Percentiles rank a stretch among this genome's conserved stretches.
Conservation (phyloP, 2,888 invertebrate genomes). For the Argyresthia albistria region DNA sequence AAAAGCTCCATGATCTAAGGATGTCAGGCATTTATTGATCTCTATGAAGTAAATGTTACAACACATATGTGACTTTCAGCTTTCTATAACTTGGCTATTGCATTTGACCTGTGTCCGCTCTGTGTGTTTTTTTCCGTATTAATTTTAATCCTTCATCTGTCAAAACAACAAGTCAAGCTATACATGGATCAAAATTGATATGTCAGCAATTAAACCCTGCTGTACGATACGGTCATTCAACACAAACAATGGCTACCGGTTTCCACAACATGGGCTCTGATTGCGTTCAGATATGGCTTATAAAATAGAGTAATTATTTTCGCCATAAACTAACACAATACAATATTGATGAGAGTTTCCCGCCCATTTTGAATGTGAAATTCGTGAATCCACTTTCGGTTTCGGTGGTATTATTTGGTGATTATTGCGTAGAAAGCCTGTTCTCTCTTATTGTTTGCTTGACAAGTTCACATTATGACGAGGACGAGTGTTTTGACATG, state of each 20-base stretch:
- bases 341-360: too few species aligned
- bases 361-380: background rate
- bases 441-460: slow-evolving; percentile 38
- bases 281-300: background rate
- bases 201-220: slow-evolving; percentile 1
- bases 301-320: background rate
- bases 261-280: background rate
- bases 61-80: too few species aligned
- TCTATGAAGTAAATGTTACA: too few species aligned
- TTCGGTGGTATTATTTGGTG: slow-evolving; percentile 5
- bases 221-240: slow-evolving; percentile 4
- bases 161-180: background rate
- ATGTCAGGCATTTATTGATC: too few species aligned
- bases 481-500: slow-evolving; percentile 25
- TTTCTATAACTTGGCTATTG: too few species aligned
- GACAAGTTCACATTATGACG: slow-evolving; percentile 31
- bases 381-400: slow-evolving; percentile 7
- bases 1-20: too few species aligned
- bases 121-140: background rate
- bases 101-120: too few species aligned
- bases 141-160: background rate
- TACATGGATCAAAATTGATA: background rate
- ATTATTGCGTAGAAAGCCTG: slow-evolving; percentile 26
- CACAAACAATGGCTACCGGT: slow-evolving; percentile 4
- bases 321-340: too few species aligned